phyloP scores from a whole-genome alignment of 2,797 vertebrate species.

The Mormyrops attenuatus region DNA sequence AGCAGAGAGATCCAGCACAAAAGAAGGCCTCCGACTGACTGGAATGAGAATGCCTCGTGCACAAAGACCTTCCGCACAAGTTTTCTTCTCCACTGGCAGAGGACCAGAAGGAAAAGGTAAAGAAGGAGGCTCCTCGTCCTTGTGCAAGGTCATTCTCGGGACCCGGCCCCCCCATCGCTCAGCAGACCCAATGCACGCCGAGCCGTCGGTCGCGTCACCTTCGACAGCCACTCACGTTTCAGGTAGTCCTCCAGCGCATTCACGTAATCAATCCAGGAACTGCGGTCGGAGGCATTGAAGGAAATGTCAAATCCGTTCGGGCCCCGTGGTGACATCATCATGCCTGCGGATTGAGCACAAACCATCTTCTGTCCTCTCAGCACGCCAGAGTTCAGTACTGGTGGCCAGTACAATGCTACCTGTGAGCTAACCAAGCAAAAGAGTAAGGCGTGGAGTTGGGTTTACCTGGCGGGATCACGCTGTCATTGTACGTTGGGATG shows the following conservation, averaged over 20 bases:
- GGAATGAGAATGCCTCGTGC: slow-evolving; percentile 57
- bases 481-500: slow-evolving; percentile 82
- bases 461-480: slow-evolving; percentile 88
- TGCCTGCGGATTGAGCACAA: slow-evolving; percentile 73
- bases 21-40: slow-evolving; percentile 47
- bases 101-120: slow-evolving; percentile 40
- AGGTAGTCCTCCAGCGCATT: slow-evolving; percentile 79
- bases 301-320: slow-evolving; percentile 74
- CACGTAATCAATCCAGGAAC: slow-evolving; percentile 81
- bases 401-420: not conserved
- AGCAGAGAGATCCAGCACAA: slow-evolving; percentile 62
- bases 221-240: slow-evolving; percentile 65
- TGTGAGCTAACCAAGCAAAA: not conserved
- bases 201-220: not conserved
- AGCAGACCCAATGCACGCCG: not conserved
- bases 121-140: not conserved
- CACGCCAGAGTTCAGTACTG: slow-evolving; percentile 27
- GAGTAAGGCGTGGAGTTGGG: slow-evolving; percentile 29
- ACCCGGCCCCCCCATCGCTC: not conserved
- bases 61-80: slow-evolving; percentile 69
- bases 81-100: slow-evolving; percentile 56
- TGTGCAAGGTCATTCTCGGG: not conserved
- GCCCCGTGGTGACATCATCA: slow-evolving; percentile 84
- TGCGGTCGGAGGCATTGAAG: slow-evolving; percentile 78
- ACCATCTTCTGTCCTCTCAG: slow-evolving; percentile 60